Evolutionary conservation across 2,888 invertebrate genomes (phyloP).

Genomic region (Zhuqinia jingwanae): DNA sequence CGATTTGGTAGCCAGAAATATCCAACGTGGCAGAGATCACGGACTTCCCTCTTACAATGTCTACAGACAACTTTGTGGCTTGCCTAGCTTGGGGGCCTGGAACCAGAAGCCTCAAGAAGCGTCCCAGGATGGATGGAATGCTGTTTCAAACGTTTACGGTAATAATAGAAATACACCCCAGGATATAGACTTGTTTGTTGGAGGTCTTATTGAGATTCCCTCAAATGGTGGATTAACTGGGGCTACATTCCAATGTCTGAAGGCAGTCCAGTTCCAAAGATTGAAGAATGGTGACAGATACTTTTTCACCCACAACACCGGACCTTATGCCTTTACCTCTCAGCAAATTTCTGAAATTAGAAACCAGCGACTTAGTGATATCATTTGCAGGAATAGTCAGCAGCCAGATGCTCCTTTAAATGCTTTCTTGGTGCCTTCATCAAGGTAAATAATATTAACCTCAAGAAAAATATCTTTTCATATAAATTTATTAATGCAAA

Average conservation of each 20-base stretch:
- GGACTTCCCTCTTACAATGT: conserved; percentile 80
- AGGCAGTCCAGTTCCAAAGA: conserved; percentile 73
- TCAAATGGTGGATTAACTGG: conserved; percentile 72
- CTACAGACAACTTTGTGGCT: conserved; percentile 80
- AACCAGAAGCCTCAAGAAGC: conserved; percentile 45
- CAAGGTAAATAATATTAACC: conserved; percentile 54
- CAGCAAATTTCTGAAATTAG: conserved; percentile 68
- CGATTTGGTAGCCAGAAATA: conserved; percentile 79
- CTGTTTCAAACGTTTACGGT: conserved; percentile 56
- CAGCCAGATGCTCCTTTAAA: conserved; percentile 67
- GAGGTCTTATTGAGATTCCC: conserved; percentile 73
- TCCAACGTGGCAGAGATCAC: conserved; percentile 80
- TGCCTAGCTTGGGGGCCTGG: conserved; percentile 49
- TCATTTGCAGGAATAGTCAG: conserved; percentile 76
- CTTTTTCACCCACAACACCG: conserved; percentile 76
- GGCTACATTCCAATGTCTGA: conserved; percentile 75
- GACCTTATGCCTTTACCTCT: conserved; percentile 64
- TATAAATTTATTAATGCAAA: conserved; percentile 4
- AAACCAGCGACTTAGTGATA: conserved; percentile 72
- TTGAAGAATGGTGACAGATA: conserved; percentile 76
- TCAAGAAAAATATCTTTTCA: too few relatives aligned
- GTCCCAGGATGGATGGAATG: conserved; percentile 53
- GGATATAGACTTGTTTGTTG: conserved; percentile 77
- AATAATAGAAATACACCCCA: conserved; percentile 43
- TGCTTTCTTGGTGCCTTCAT: conserved; percentile 71